phyloP scores from a whole-genome alignment of 2,888 invertebrate species.

The Zeuzera pyrina region DNA sequence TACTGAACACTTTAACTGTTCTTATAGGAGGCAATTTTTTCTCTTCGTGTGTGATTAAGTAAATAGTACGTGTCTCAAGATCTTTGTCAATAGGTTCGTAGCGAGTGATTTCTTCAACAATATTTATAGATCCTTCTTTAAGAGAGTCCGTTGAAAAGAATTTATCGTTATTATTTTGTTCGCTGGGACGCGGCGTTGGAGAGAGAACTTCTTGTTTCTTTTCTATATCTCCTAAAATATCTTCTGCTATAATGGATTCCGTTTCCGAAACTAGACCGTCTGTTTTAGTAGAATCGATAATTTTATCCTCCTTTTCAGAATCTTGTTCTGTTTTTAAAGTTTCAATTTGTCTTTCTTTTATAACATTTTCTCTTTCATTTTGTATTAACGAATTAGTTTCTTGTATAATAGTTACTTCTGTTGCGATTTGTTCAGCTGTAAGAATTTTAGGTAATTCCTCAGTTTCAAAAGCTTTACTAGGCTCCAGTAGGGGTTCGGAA shows the following conservation, averaged over 20 bases:
- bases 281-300: too few relatives aligned
- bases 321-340: neutral
- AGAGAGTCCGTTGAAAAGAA: conserved; percentile 33
- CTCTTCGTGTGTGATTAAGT: conserved; percentile 82
- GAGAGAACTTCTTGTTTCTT: conserved; percentile 13
- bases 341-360: conserved; percentile 7
- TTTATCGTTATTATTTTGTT: conserved; percentile 61
- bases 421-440: conserved; percentile 36
- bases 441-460: too few relatives aligned
- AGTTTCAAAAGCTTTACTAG: conserved; percentile 17
- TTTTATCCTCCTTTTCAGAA: too few relatives aligned
- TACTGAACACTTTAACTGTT: conserved; percentile 69
- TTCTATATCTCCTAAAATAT: neutral
- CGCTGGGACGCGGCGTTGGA: conserved; percentile 24
- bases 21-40: conserved; percentile 77
- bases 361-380: conserved; percentile 10
- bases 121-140: conserved; percentile 37
- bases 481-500: conserved; percentile 28
- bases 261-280: too few relatives aligned
- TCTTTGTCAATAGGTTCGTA: conserved; percentile 38
- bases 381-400: conserved; percentile 25
- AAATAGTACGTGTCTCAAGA: conserved; percentile 64
- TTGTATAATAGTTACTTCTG: conserved; percentile 55
- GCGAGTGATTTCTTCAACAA: conserved; percentile 42
- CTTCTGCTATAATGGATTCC: too few relatives aligned